phyloP scores from a whole-genome alignment of 2,113 vertebrate species.

The Oncorhynchus kisutch region DNA sequence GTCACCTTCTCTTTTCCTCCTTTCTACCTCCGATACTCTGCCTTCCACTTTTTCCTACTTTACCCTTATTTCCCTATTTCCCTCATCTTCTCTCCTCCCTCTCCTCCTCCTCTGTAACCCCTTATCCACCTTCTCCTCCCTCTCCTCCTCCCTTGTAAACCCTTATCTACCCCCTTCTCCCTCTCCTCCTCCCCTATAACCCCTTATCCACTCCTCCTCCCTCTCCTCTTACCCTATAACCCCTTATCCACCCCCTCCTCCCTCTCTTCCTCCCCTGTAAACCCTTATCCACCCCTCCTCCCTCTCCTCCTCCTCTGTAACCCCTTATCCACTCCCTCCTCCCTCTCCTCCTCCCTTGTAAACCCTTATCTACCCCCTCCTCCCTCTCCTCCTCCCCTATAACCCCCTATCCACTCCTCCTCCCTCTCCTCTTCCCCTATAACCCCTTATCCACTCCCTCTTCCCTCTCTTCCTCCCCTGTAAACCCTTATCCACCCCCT shows the following conservation, averaged over 20 bases:
- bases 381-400: neutral
- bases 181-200: neutral
- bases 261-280: conserved; percentile 59
- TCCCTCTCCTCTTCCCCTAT: conserved; percentile 40
- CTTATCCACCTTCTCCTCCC: conserved; percentile 16
- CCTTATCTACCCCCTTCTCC: neutral
- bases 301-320: neutral
- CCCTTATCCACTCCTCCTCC: conserved; percentile 58
- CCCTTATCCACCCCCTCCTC: conserved; percentile 40
- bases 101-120: neutral
- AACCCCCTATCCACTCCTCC: conserved; percentile 54
- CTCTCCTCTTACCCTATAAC: conserved; percentile 35
- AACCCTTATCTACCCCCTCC: neutral
- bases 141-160: neutral
- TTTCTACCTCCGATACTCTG: no score
- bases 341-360: neutral
- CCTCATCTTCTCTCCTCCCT: neutral
- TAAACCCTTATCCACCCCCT: conserved; percentile 5
- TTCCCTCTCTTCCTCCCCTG: neutral
- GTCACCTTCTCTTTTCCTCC: neutral
- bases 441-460: conserved; percentile 31
- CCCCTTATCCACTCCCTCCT: conserved; percentile 13
- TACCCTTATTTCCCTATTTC: neutral
- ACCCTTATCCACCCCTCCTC: conserved; percentile 50
- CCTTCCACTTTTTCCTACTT: neutral